phyloP scores from a whole-genome alignment of 1,140 invertebrate species.

The Phocides pigmalion region DNA sequence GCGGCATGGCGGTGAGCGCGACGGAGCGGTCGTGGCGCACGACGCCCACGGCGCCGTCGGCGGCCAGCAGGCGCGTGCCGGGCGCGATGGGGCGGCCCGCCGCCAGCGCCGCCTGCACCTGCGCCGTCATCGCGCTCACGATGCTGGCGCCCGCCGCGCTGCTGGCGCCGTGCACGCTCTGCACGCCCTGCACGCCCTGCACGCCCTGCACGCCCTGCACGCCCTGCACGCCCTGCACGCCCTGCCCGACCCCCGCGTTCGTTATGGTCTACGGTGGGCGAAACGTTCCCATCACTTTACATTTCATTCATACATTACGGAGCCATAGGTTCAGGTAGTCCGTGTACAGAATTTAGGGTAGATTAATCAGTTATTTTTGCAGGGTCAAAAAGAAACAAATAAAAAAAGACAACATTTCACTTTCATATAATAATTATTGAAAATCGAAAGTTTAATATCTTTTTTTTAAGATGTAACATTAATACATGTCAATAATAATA shows the following conservation, averaged over 20 bases:
- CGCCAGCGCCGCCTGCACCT: conserved; percentile 86
- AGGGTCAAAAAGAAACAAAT: too few species aligned
- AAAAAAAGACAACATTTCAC: too few species aligned
- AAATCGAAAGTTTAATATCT: too few species aligned
- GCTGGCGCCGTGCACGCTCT: conserved; percentile 34
- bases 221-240: conserved; percentile 37
- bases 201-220: conserved; percentile 39
- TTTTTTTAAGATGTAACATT: too few species aligned
- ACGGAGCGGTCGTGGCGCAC: conserved; percentile 87
- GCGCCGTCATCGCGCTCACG: conserved; percentile 82
- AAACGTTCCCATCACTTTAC: too few species aligned
- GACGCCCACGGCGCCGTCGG: conserved; percentile 87
- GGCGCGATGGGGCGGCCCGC: conserved; percentile 85
- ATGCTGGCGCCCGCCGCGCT: conserved; percentile 54
- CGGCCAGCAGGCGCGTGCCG: conserved; percentile 85
- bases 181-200: conserved; percentile 15
- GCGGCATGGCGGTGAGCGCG: conserved; percentile 84
- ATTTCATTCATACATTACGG: too few species aligned
- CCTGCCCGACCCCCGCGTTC: conserved; percentile 1
- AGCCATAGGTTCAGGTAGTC: too few species aligned
- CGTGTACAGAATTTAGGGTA: too few species aligned
- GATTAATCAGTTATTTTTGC: too few species aligned
- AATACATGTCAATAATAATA: too few species aligned
- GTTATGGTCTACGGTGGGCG: neutral
- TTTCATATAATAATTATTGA: too few species aligned